Percentiles rank a stretch among this genome's conserved stretches.
Evolutionary conservation across 2,797 vertebrate species (phyloP).

Genomic region (Ctenopoma kingsleyae): DNA sequence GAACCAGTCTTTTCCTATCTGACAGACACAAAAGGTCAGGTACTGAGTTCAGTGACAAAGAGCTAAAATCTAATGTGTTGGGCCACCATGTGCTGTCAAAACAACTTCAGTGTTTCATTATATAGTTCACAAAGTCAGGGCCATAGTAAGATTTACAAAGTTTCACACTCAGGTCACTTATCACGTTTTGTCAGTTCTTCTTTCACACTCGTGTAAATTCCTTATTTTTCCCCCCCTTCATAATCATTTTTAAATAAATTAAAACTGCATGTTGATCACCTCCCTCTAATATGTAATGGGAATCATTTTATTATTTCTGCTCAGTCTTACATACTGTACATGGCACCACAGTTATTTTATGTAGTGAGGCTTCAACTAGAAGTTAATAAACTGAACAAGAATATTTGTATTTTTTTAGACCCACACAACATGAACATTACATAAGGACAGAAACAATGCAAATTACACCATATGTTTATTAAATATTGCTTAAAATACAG

Average conservation of each 20-base stretch:
- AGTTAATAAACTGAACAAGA: slow-evolving; percentile 56
- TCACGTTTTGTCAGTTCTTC: background rate
- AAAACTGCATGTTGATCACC: slow-evolving; percentile 41
- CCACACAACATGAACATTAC: background rate
- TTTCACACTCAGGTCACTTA: background rate
- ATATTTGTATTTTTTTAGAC: slow-evolving; percentile 21
- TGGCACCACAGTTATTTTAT: slow-evolving; percentile 54
- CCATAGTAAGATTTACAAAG: background rate
- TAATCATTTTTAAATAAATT: slow-evolving; percentile 14
- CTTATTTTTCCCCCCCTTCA: background rate
- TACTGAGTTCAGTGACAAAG: background rate
- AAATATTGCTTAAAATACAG: slow-evolving; percentile 71
- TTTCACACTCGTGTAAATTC: slow-evolving; percentile 18
- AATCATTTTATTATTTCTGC: slow-evolving; percentile 41
- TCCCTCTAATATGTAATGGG: slow-evolving; percentile 7
- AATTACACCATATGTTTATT: slow-evolving; percentile 65
- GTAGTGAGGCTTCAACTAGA: slow-evolving; percentile 41
- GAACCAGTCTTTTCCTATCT: background rate
- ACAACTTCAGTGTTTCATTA: background rate
- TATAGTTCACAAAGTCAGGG: background rate
- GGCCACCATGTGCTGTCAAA: too few relatives aligned
- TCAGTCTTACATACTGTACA: slow-evolving; percentile 43
- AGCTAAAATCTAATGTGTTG: too few relatives aligned
- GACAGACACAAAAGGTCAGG: background rate
- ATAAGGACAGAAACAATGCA: background rate